Percentiles rank a stretch among this genome's conserved stretches.
phyloP scores from a whole-genome alignment of 2,797 vertebrate genomes.

The Chanos chanos region DNA sequence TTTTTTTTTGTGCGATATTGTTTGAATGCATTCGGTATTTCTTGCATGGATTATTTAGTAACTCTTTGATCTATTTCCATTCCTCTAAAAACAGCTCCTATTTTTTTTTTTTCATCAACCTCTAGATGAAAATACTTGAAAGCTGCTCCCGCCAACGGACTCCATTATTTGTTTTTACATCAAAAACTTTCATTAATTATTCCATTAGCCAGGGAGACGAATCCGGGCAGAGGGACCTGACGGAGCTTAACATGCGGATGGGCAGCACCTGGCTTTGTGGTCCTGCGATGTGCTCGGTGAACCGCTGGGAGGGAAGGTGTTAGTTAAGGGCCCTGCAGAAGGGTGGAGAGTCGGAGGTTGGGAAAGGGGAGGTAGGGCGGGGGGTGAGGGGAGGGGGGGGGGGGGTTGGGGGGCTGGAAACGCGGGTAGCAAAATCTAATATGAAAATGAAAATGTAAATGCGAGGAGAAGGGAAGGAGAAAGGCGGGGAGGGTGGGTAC shows the following conservation, averaged over 20 bases:
- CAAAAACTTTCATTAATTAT: conserved; percentile 68
- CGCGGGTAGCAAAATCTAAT: conserved; percentile 60
- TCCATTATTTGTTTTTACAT: conserved; percentile 61
- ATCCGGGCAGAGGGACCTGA: conserved; percentile 14
- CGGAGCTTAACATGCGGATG: too few species aligned
- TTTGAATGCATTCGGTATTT: conserved; percentile 49
- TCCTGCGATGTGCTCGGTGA: conserved; percentile 6
- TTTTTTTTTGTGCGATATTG: conserved; percentile 45
- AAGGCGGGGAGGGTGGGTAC: conserved; percentile 34
- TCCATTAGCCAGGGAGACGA: conserved; percentile 55
- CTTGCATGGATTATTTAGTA: conserved; percentile 50
- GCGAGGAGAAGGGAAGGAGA: conserved; percentile 39
- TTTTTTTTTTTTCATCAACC: conserved; percentile 44
- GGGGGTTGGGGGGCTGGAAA: conserved; percentile 23
- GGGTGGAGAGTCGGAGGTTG: conserved; percentile 32
- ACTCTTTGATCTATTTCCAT: conserved; percentile 64
- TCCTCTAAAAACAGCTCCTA: conserved; percentile 48
- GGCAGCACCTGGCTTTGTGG: not conserved
- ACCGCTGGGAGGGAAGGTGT: conserved; percentile 8
- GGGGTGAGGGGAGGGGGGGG: conserved; percentile 26
- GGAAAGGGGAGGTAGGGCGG: conserved; percentile 32
- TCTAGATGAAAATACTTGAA: conserved; percentile 59
- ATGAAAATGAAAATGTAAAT: conserved; percentile 82
- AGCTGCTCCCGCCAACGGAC: conserved; percentile 45
- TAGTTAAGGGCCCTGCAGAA: conserved; percentile 5